Percentiles rank a stretch among this genome's conserved stretches.
These are phyloP conservation scores for Leucoraja erinaceus DNA, from an alignment of 2,113 vertebrate genomes.

Conservation along the genomic window DNA sequence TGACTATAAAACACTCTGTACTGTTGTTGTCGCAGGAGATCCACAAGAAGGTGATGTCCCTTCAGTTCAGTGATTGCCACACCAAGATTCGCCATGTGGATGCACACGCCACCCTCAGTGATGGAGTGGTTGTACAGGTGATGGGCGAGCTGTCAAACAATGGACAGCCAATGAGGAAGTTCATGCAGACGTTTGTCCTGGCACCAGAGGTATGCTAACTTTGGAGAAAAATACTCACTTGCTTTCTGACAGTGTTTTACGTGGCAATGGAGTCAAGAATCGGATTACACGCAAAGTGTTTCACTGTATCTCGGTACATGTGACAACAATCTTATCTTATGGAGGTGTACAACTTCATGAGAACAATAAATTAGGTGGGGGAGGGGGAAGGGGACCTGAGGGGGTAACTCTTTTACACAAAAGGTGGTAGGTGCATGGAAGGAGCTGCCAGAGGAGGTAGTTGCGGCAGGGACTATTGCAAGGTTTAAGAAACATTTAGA, in stretches of 20 bases:
- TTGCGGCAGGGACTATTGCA: no score
- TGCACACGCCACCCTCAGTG: conserved; percentile 86
- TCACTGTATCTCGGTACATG: no score
- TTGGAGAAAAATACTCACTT: not conserved
- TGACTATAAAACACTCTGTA: not conserved
- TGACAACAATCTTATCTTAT: no score
- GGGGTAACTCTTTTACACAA: no score
- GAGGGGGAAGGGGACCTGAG: no score
- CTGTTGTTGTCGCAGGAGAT: conserved; percentile 68
- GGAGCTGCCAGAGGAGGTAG: no score
- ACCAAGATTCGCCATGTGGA: conserved; percentile 97
- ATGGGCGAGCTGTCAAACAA: conserved; percentile 94
- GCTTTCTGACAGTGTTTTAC: not conserved
- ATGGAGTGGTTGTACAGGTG: conserved; percentile 93
- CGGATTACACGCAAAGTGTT: not conserved
- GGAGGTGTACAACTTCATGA: no score
- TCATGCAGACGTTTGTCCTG: conserved; percentile 97
- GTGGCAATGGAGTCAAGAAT: not conserved
- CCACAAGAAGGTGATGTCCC: conserved; percentile 96
- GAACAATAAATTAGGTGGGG: no score
- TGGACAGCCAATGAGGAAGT: conserved; percentile 91
- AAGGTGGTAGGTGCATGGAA: no score
- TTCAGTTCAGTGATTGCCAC: conserved; percentile 95
- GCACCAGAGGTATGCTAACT: conserved; percentile 79
- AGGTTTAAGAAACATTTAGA: no score